phyloP scores from a whole-genome alignment of 2,797 vertebrate species.

The Loriculus beryllinus region DNA sequence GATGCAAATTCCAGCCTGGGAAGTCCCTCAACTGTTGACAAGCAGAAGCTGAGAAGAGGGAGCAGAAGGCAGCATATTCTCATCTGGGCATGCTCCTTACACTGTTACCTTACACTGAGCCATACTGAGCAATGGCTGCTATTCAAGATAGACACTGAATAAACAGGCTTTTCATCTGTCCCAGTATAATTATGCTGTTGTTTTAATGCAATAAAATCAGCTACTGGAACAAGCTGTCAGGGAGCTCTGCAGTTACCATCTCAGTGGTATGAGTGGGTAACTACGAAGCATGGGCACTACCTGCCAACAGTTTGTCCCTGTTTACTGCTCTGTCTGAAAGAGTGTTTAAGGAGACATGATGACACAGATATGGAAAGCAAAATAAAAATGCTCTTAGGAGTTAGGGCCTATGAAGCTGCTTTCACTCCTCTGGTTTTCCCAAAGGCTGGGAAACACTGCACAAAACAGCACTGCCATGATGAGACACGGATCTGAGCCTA shows the following conservation, averaged over 20 bases:
- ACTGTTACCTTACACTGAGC: too few relatives aligned
- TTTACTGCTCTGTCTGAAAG: background rate
- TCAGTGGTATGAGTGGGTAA: background rate
- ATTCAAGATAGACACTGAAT: background rate
- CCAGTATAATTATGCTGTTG: background rate
- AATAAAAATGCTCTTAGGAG: background rate
- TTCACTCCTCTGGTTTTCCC: background rate
- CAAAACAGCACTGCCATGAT: background rate
- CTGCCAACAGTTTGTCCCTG: background rate
- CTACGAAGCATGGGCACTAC: accelerated
- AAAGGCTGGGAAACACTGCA: background rate
- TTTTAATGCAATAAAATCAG: background rate
- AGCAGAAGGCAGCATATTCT: background rate
- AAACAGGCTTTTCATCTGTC: background rate
- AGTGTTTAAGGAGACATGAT: background rate
- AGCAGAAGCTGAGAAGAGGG: background rate
- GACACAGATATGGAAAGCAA: background rate
- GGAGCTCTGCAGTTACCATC: background rate
- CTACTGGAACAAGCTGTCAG: background rate
- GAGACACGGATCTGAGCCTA: background rate
- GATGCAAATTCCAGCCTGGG: background rate
- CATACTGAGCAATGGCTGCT: background rate
- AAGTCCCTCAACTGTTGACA: background rate
- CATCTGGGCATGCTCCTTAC: background rate
- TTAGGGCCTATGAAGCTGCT: background rate